Conservation (phyloP, 2,797 vertebrate species). For the Sebastes ruberrimus region DNA sequence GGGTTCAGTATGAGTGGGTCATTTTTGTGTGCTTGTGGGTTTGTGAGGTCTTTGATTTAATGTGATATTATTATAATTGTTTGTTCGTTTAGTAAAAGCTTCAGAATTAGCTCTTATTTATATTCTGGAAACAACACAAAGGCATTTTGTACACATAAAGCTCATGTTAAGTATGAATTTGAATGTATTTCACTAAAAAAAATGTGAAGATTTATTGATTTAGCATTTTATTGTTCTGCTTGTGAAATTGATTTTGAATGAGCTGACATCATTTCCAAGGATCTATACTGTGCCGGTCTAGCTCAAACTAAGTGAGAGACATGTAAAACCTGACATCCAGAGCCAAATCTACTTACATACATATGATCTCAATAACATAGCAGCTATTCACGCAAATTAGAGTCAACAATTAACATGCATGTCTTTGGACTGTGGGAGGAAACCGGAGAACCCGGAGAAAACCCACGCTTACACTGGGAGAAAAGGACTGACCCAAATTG, state of each 20-base stretch:
- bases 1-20: neutral
- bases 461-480: too few species aligned
- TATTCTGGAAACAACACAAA: conserved; percentile 4
- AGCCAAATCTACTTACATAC: neutral
- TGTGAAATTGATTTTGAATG: neutral
- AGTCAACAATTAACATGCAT: too few species aligned
- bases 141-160: conserved; percentile 19
- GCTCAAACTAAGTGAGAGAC: neutral
- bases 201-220: conserved; percentile 28
- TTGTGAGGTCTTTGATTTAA: neutral
- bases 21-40: neutral
- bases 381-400: neutral
- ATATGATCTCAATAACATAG: neutral
- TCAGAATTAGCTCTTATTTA: conserved; percentile 2
- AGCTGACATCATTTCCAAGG: conserved; percentile 15
- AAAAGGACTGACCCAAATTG: conserved; percentile 19
- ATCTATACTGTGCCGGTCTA: neutral
- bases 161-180: neutral
- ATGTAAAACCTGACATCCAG: neutral
- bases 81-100: conserved; percentile 7
- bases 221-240: neutral
- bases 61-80: neutral
- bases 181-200: conserved; percentile 2
- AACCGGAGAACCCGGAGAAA: too few species aligned
- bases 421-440: too few species aligned